Evolutionary conservation across 2,113 vertebrate species (phyloP).

Genomic region (Megaptera novaeangliae): DNA sequence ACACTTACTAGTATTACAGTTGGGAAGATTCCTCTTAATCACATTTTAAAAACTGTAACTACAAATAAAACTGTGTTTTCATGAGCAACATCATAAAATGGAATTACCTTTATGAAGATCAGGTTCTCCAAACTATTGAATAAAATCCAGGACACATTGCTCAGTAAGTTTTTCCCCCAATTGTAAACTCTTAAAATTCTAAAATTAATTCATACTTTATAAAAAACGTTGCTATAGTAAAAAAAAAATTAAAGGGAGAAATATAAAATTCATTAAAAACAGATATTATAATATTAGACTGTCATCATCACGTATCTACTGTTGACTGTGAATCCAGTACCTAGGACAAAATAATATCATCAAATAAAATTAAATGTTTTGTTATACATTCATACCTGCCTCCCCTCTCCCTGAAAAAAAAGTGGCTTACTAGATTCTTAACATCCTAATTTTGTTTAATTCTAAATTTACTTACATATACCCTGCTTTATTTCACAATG

Average conservation of each 20-base stretch:
- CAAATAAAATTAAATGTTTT: slow-evolving; percentile 6
- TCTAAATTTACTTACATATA: background rate
- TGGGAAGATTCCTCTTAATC: background rate
- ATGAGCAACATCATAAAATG: slow-evolving; percentile 1
- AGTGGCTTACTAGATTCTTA: background rate
- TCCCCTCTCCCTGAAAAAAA: background rate
- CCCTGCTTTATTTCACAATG: background rate
- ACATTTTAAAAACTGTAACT: slow-evolving; percentile 7
- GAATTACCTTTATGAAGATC: background rate
- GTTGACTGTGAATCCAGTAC: background rate
- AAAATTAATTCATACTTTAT: background rate
- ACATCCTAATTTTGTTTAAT: slow-evolving; percentile 4
- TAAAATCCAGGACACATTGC: background rate
- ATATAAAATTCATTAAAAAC: background rate
- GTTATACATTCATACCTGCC: background rate
- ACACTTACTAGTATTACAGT: slow-evolving; percentile 22
- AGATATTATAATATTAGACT: background rate
- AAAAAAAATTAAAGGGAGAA: background rate
- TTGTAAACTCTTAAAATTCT: background rate
- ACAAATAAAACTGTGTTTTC: slow-evolving; percentile 22
- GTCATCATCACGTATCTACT: background rate
- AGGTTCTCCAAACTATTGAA: background rate
- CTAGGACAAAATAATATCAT: background rate
- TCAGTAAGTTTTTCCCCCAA: background rate
- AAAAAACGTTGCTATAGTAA: background rate